A percentile compares a stretch with the other conserved stretches of the same genome.
These are phyloP conservation scores for Phyllotis vaccarum DNA, from an alignment of 2,797 vertebrate species.

Conservation along the genomic window DNA sequence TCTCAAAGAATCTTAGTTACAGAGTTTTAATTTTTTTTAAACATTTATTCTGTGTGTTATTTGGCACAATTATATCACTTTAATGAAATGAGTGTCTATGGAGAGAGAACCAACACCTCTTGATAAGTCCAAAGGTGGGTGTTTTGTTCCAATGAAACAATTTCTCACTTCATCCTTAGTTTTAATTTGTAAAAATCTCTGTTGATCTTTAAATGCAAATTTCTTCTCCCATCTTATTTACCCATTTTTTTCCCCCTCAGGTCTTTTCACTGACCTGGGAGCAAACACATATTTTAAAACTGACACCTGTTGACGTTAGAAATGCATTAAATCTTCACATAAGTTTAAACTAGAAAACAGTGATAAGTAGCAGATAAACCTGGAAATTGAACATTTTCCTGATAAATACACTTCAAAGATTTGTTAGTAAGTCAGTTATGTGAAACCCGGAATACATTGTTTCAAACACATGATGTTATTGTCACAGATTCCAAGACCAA, in stretches of 20 bases:
- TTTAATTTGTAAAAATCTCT: slow-evolving; percentile 44
- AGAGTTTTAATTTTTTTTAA: background rate
- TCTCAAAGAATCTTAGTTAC: slow-evolving; percentile 31
- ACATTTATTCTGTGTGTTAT: background rate
- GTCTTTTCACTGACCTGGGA: background rate
- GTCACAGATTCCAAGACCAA: background rate
- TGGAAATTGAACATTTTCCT: background rate
- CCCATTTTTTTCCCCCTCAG: background rate
- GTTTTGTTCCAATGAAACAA: slow-evolving; percentile 26
- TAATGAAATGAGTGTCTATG: background rate
- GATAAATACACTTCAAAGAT: slow-evolving; percentile 21
- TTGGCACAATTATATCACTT: background rate
- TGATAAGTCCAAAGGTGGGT: background rate
- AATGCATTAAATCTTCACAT: background rate
- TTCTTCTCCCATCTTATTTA: background rate
- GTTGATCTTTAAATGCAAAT: background rate
- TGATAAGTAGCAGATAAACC: background rate
- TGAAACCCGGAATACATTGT: slow-evolving; percentile 4
- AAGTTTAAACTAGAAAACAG: background rate
- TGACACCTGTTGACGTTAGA: background rate
- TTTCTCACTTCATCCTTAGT: background rate
- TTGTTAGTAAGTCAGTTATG: slow-evolving; percentile 17
- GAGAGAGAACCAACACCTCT: background rate
- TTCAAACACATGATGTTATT: background rate
- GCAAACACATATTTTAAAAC: slow-evolving; percentile 22